Percentiles rank a stretch among this genome's conserved stretches.
Conservation (phyloP, 2,797 vertebrate species). For the Ctenopoma multispine region DNA sequence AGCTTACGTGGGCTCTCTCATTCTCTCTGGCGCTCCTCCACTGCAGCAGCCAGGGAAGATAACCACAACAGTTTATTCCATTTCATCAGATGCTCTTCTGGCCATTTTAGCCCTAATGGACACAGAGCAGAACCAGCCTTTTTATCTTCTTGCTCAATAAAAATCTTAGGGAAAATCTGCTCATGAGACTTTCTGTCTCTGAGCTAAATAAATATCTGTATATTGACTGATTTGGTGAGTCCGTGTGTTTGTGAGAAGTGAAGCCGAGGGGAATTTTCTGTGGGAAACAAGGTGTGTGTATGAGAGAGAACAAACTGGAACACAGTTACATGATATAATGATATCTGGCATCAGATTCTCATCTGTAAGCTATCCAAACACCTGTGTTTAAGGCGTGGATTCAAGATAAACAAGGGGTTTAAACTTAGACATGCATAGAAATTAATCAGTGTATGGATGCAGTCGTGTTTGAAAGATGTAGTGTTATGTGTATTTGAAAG, state of each 20-base stretch:
- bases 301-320: conserved; percentile 29
- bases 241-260: conserved; percentile 46
- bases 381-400: conserved; percentile 80
- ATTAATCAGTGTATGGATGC: conserved; percentile 39
- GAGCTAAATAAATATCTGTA: conserved; percentile 63
- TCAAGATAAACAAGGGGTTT: conserved; percentile 73
- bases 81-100: conserved; percentile 82
- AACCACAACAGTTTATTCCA: conserved; percentile 78
- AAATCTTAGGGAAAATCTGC: conserved; percentile 66
- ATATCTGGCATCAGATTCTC: conserved; percentile 63
- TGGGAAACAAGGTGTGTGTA: conserved; percentile 57
- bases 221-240: conserved; percentile 36
- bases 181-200: conserved; percentile 62
- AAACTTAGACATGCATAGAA: conserved; percentile 56
- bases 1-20: conserved; percentile 10
- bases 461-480: conserved; percentile 49
- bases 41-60: conserved; percentile 58
- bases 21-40: conserved; percentile 45
- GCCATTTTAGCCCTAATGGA: conserved; percentile 89
- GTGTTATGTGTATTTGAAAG: conserved; percentile 47
- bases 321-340: conserved; percentile 63
- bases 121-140: conserved; percentile 77
- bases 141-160: conserved; percentile 90
- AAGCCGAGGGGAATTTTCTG: conserved; percentile 44
- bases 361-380: conserved; percentile 72